phyloP scores from a whole-genome alignment of 2,797 vertebrate genomes.

The Siniperca obscura region DNA sequence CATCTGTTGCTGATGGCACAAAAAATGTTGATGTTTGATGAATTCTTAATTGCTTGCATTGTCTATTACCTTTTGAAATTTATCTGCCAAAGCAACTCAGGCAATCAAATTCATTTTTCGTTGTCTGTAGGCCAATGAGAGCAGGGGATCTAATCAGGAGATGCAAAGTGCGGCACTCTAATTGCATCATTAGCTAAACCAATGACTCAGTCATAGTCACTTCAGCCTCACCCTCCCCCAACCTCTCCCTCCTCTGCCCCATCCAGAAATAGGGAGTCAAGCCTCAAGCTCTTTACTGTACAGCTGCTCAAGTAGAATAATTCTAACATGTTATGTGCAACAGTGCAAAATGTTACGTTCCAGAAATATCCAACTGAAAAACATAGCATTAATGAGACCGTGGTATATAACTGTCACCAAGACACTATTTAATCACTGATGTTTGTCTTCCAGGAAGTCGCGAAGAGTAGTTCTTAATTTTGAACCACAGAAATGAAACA shows the following conservation, averaged over 20 bases:
- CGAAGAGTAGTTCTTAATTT: constrained; percentile 15
- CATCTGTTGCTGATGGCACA: constrained; percentile 23
- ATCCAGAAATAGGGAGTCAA: constrained; percentile 83
- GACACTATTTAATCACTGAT: constrained; percentile 17
- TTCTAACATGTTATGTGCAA: constrained; percentile 83
- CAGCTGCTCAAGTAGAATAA: constrained; percentile 84
- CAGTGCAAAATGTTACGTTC: constrained; percentile 80
- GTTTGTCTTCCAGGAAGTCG: constrained; percentile 21
- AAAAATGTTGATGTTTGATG: constrained; percentile 22
- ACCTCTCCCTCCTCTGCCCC: constrained; percentile 65
- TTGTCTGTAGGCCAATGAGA: constrained; percentile 55
- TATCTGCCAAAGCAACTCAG: constrained; percentile 41
- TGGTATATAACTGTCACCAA: constrained; percentile 42
- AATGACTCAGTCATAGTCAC: constrained; percentile 83
- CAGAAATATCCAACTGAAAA: constrained; percentile 80
- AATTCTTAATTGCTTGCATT: constrained; percentile 34
- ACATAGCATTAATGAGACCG: constrained; percentile 63
- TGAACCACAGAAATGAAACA: constrained; percentile 33
- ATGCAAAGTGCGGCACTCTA: constrained; percentile 80
- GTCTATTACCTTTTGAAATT: constrained; percentile 42
- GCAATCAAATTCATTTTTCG: constrained; percentile 46
- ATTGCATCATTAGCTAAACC: constrained; percentile 86
- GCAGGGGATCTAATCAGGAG: constrained; percentile 78
- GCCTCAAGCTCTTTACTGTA: constrained; percentile 81
- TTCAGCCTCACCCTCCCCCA: constrained; percentile 67